phyloP scores from a whole-genome alignment of 37 sponge, comb jelly and placozoan genomes.

The Bolinopsis microptera region DNA sequence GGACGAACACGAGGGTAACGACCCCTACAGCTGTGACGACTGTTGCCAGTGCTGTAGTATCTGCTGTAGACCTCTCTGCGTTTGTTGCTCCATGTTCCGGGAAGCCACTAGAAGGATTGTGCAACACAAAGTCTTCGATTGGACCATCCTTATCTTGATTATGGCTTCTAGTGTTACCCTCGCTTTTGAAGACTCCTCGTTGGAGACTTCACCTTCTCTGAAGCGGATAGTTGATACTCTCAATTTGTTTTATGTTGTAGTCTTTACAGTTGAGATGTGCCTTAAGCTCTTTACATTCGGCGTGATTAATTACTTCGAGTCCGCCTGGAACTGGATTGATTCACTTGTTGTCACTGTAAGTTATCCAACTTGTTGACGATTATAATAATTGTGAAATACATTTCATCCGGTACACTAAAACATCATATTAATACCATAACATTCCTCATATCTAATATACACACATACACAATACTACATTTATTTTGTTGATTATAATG shows the following conservation, averaged over 20 bases:
- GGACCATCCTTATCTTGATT: slow-evolving; percentile 63
- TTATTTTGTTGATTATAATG: too few relatives aligned
- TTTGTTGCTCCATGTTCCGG: slow-evolving; percentile 21
- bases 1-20: slow-evolving; percentile 13
- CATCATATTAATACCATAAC: too few relatives aligned
- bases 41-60: slow-evolving; percentile 32
- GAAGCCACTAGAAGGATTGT: neutral
- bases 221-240: neutral
- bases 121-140: slow-evolving; percentile 53
- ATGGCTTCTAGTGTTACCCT: slow-evolving; percentile 58
- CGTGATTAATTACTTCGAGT: slow-evolving; percentile 58
- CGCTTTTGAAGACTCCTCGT: slow-evolving; percentile 57
- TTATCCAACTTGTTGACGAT: too few relatives aligned
- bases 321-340: slow-evolving; percentile 66
- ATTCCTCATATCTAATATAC: too few relatives aligned
- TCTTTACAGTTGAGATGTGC: slow-evolving; percentile 65
- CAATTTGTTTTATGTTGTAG: slow-evolving; percentile 58
- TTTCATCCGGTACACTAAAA: too few relatives aligned
- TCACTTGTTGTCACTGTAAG: slow-evolving; percentile 60
- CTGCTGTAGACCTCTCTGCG: slow-evolving; percentile 41
- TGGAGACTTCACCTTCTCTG: neutral
- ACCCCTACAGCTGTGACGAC: slow-evolving; percentile 15
- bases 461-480: too few relatives aligned
- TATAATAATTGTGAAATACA: too few relatives aligned
- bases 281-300: slow-evolving; percentile 67